These are phyloP conservation scores for Callorhinus ursinus DNA, from an alignment of 2,113 vertebrate genomes.

Conservation along the genomic window DNA sequence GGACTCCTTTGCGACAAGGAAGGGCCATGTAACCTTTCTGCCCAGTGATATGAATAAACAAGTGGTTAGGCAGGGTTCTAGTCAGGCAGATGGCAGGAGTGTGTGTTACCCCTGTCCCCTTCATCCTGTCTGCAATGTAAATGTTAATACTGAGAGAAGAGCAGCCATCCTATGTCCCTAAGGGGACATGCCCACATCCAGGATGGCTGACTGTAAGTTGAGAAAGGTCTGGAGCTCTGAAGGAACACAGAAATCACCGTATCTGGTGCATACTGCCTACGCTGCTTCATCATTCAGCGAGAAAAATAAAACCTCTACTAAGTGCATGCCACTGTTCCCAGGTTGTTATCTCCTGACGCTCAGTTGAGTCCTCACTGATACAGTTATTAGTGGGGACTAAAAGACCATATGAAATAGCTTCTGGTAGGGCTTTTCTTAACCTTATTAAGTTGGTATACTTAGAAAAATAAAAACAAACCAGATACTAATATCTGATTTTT, in stretches of 20 bases:
- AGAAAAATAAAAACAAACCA: background rate
- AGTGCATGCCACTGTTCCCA: background rate
- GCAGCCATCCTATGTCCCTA: background rate
- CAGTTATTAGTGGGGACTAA: background rate
- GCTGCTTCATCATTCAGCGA: background rate
- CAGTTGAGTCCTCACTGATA: background rate
- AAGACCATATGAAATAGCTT: background rate
- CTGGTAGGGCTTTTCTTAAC: background rate
- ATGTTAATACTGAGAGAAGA: background rate
- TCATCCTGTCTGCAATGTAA: background rate
- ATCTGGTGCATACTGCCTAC: background rate
- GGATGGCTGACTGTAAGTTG: background rate
- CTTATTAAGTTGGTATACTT: background rate
- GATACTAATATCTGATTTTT: background rate
- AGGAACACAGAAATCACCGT: fast-evolving
- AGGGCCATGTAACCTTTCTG: background rate
- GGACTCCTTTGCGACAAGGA: background rate
- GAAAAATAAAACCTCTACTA: background rate
- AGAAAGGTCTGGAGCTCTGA: background rate
- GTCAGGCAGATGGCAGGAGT: background rate
- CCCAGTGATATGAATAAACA: background rate
- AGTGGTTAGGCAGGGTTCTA: background rate
- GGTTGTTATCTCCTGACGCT: background rate
- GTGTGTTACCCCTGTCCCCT: background rate
- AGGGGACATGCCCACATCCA: background rate